Evolutionary conservation across 1,140 invertebrate genomes (phyloP), one percentile per base, ranked within the genome.

Genomic region (Bradysia coprophila): DNA sequence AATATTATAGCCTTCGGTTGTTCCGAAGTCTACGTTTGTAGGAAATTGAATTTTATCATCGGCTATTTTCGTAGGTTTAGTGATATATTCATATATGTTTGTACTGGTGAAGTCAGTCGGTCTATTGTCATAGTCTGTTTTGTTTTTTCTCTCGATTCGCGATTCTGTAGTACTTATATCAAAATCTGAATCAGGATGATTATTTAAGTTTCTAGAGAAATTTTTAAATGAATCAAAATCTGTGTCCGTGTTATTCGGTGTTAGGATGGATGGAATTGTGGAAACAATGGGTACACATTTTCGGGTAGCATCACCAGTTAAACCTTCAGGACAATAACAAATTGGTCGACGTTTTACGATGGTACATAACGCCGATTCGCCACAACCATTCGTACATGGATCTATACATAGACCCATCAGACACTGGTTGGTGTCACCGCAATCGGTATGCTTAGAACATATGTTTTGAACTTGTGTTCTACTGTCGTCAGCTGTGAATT

Each of bases 381-480:
- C 74, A 65, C 76, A 80, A 45, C 53, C 52, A 42, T 57, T 56
- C 46, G 61, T 64, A 59, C 78, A 81, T 45, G 72, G 74, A 64
- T 78, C 72, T 54, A 66, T 58, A 62, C 78, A 82, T 57, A 65
- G 62, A 45, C 68, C 67, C 47, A 64, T 62, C 52, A 75, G 62
- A 65, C 78, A 81, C 54, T 70, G 69, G 54, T 73, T 63, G 57
- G 64, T 64, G 50, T 72, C 66, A 52, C 65, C 68, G 64, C 78
- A 82, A 51, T 81, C 72, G 51, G 66, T 64, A 59, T 80, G 66
- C 56, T 61, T 61, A 50, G 65, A 67, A 68, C 72, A 75, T 52
- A 53, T 60, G 54, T 48, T 54, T n/a, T n/a, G 47, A 20, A 61
- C 54, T 48, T 60, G 55, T 49, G 57, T 60, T 55, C 60, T 54